Evolutionary conservation across 1,140 invertebrate genomes (phyloP), one percentile per base, ranked within the genome.

Genomic region (Panagrolaimus sp.): DNA sequence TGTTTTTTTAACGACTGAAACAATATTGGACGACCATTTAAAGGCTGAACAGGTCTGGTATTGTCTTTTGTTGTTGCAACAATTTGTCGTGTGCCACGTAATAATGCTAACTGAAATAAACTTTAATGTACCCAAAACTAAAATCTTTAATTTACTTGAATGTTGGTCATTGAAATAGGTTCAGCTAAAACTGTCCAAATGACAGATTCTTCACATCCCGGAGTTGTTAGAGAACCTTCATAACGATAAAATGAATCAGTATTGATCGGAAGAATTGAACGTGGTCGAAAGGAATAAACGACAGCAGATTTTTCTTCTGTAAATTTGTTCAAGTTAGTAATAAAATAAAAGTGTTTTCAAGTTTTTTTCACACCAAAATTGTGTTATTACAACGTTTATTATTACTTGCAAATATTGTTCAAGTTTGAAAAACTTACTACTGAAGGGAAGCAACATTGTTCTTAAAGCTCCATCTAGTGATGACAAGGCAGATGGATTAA

Each of bases 161-260:
- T 43, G 67, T 65, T 65, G 8, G 43, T 67, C 32, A 78, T 73
- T 15, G 70, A 67, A 17, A 76, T 45, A 2, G 77, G 77, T 15
- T 89, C 85, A 71, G 88, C 88, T 76, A 91, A 91, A 75, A 94
- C 89, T 26, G 93, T 89, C 92, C 93, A 95, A 1, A 88, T 90
- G 5, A 94, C 92, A 7, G 89, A 87, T 86, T 94, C 92, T 5
- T 87, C 88, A 77, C 92, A 95, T 0, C 91, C 91, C 3, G 93
- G 93, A 4, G 92, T 94, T 0, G 93, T 95, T 28, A 95, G 83
- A 5, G 91, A 94, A 0, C 93, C 93, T 47, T 88, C 86, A 83
- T 95, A 96, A 1, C 89, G 80, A 77, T 89, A 90, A 71, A 78
- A 85, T 24, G 76, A 55, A 52, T 73, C 72, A 10, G 65, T 67